Evolutionary conservation across 2,888 invertebrate genomes (phyloP), one percentile per base, ranked within the genome.

Genomic region (Neria commutata): DNA sequence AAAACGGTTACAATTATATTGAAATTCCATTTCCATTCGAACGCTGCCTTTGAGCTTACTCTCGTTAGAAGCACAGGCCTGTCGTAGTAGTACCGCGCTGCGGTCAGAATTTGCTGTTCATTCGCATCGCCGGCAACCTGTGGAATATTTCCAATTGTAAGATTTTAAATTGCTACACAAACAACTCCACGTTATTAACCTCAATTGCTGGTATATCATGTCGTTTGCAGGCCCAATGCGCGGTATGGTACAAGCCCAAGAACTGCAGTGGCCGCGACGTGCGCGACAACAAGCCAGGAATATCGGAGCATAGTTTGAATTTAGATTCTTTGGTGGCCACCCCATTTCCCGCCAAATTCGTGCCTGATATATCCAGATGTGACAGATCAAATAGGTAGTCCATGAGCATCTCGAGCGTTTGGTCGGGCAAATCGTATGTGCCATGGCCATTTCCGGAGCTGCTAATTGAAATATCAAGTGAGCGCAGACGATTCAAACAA

Each of bases 291-390:
- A 98, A 84, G 0, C 97, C 98, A 4, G 93, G 93, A 72, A 98
- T 96, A 78, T 95, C 87, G n/a, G 86, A 73, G 48, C 78, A 78
- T 46, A 65, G 58, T 61, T 67, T 73, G 24, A 64, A 61, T 19
- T 72, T 74, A 3, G 77, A 75, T 56, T 83, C 82, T 59, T 83
- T 83, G 62, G 83, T 83, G 75, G 89, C 89, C 24, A 90, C 89
- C 48, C 93, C 93, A 54, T 88, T 88, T 14, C 96, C 95, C 40
- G 96, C 95, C 65, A 98, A 84, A 84, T 98, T 97, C 17, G 98
- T 98, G 14, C 96, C 96, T 3, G 97, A 95, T 76, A 98, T 95
- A 82, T 98, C 98, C 69, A 98, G 83, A 23, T 92, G 92, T 42
- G 87, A 87, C 60, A 98, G 83, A 52, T 87, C 80, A 0, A 91